Base-by-base conservation (phyloP, 2,888 invertebrate species). In the Anodontia alba region DNA sequence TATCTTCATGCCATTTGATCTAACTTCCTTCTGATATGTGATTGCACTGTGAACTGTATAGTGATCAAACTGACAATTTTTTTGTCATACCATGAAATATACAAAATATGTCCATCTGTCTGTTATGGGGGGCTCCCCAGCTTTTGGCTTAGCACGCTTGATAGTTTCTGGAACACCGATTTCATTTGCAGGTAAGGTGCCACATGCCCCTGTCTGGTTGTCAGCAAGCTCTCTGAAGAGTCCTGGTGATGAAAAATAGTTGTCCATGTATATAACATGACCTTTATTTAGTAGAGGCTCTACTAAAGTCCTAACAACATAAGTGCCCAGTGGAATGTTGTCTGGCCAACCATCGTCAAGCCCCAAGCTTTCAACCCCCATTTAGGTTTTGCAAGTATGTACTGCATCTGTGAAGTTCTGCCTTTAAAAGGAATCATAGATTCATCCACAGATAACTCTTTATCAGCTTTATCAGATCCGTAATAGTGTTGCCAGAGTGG, bases 191-290 rank as follows among this genome's bases (percentile, higher is more conserved):
- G 83, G 46, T 12, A 86, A 20, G 20, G 86, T 81, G 20, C 86
- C 81, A 54, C 80, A 80, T n/a, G n/a, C n/a, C n/a, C n/a, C n/a
- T n/a, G n/a, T n/a, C n/a, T n/a, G n/a, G n/a, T n/a, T n/a, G n/a
- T n/a, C n/a, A n/a, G n/a, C n/a, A n/a, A n/a, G n/a, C n/a, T n/a
- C n/a, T n/a, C 83, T 71, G 66, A 78, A 83, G 0, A 86, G 43
- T 26, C 43, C 67, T 7, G 83, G 83, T 0, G 81, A 81, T 10
- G 54, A 76, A 66, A 76, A 79, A 38, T 76, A 85, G 36, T 82
- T 85, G 57, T 85, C 84, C 54, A 83, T 70, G 46, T 78, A 80
- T 5, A 84, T 20, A n/a, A 82, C 74, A 54, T 81, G 77, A 26
- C 85, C 85, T 62, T 73, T 68, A 23, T 73, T 68, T n/a, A 51